Conservation (phyloP, 2,888 invertebrate species). For the Pycnomerus fuliginosus region DNA sequence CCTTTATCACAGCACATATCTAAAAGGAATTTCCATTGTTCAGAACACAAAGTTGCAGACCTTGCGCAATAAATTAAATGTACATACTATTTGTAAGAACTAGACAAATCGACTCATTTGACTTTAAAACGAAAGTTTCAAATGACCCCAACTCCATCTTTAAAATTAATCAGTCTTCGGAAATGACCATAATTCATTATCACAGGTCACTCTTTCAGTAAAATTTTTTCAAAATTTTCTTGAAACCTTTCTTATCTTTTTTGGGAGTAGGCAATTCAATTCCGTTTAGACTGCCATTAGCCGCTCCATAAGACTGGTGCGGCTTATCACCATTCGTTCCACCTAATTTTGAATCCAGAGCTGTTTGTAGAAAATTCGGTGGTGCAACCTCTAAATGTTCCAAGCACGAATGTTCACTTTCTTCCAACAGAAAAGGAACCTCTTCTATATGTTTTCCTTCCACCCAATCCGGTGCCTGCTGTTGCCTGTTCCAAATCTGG, state of each 20-base stretch:
- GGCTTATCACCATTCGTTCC: constrained; percentile 10
- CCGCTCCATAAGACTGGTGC: constrained; percentile 33
- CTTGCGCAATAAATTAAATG: no score
- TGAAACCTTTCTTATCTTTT: constrained; percentile 68
- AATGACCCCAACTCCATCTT: constrained; percentile 6
- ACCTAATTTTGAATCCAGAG: constrained; percentile 46
- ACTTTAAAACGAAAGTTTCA: background rate
- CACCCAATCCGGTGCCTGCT: constrained; percentile 38
- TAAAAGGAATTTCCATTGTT: no score
- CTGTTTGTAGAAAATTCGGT: constrained; percentile 53
- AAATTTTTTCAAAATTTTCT: constrained; percentile 76
- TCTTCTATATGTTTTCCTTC: constrained; percentile 38
- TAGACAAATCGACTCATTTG: no score
- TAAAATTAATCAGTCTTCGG: constrained; percentile 25
- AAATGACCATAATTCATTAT: no score
- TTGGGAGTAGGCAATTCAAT: constrained; percentile 44
- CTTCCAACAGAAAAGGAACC: constrained; percentile 48
- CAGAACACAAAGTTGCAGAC: no score
- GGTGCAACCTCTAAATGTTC: constrained; percentile 33
- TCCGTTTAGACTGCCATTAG: constrained; percentile 30
- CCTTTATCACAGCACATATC: no score
- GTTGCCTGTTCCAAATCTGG: constrained; percentile 28
- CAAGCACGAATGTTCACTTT: constrained; percentile 46
- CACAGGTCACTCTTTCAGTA: constrained; percentile 52
- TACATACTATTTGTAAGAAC: no score